Evolutionary conservation across 2,113 vertebrate species (phyloP).

Genomic region (Poeciliopsis prolifica): DNA sequence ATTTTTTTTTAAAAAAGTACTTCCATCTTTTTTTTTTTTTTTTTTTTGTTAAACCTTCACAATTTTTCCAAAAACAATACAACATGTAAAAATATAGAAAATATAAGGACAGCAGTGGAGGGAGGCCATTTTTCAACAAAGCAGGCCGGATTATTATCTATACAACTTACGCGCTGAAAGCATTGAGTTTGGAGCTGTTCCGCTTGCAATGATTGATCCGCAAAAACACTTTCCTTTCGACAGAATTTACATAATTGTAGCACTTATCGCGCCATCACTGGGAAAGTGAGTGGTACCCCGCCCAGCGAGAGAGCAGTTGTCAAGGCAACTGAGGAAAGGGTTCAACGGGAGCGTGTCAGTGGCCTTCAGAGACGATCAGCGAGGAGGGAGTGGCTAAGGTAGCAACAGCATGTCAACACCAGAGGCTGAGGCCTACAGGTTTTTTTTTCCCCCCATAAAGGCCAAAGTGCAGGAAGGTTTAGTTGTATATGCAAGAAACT

Average conservation of each 20-base stretch:
- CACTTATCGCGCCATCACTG: conserved; percentile 76
- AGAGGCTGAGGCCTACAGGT: conserved; percentile 22
- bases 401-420: conserved; percentile 14
- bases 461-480: conserved; percentile 1
- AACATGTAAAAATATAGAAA: not conserved
- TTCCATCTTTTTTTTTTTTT: not conserved
- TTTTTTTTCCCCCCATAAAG: not conserved
- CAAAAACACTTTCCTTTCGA: conserved; percentile 66
- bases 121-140: conserved; percentile 5
- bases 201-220: conserved; percentile 55
- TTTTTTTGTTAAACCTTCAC: not conserved
- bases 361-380: conserved; percentile 62
- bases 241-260: conserved; percentile 82
- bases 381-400: conserved; percentile 46
- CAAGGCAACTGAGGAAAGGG: conserved; percentile 76
- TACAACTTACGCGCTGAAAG: conserved; percentile 38
- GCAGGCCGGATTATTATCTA: conserved; percentile 15
- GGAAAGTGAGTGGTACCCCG: conserved; percentile 60
- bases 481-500: not conserved
- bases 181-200: conserved; percentile 23
- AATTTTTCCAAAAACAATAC: not conserved
- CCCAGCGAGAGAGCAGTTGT: conserved; percentile 66
- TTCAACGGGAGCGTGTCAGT: conserved; percentile 65
- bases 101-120: not conserved
- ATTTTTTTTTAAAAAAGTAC: not conserved